Evolutionary conservation across 2,797 vertebrate genomes (phyloP), one percentile per base, ranked within the genome.

Genomic region (Odontamblyopus lacepedii): DNA sequence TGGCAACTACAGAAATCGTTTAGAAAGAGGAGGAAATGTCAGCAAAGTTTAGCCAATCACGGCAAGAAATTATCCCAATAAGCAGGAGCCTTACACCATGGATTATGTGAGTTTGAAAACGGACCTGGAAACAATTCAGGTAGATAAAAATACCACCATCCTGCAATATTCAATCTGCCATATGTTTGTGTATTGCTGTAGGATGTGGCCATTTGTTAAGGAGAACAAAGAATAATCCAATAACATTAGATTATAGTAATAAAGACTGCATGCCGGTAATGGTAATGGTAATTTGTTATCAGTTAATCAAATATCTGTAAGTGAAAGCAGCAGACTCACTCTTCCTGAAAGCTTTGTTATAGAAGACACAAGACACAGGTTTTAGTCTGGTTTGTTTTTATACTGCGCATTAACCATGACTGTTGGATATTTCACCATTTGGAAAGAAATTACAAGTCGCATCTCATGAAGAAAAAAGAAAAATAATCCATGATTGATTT

Each of bases 191-290:
- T 65, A 73, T 74, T 62, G 18, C 35, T 27, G 65, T 65, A 72
- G 30, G 16, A 72, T 79, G 76, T 61, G 72, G n/a, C 4, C 55
- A 56, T 56, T 56, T 62, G 35, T 73, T 53, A 41, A 70, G 63
- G 69, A 78, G 35, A 67, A 74, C 29, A 63, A 71, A 73, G 68
- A 78, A 73, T 78, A 76, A 83, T 64, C 82, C 41, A 80, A 80
- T 79, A 69, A 67, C n/a, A 23, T 57, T 27, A 18, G 26, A 7
- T 78, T n/a, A 56, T 11, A 30, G 35, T 72, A 44, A 74, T 30
- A 68, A 59, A 19, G 13, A 38, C 13, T 35, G 48, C 12, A 71
- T n/a, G 19, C 62, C 35, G 62, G 35, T 23, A 63, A 63, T 63
- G 35, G n/a, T 23, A 63, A 63, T 41, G 15, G 62, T 23, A 23